Base-by-base conservation (phyloP, 2,113 vertebrate genomes). In the Brachypodius melanocephalos region DNA sequence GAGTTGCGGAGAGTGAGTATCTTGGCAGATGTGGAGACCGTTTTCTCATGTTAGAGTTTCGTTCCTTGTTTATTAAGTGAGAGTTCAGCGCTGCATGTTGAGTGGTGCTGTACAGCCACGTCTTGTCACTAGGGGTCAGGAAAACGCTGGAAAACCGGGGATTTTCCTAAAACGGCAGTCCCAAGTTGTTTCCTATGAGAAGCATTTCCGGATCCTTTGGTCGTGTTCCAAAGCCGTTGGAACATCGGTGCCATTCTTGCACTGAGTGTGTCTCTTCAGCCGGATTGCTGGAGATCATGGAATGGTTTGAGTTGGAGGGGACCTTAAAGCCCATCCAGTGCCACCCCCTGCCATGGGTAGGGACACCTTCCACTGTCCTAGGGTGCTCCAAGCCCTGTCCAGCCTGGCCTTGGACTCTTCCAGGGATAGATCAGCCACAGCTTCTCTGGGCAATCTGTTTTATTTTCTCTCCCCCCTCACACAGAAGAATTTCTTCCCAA, bases 61-160 rank as follows among this genome's bases (percentile, higher is more conserved):
- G 31, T 36, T 74, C 67, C 34, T 32, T 19, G 58, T 76, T 88
- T 65, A 15, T 17, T 22, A 5, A 0, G 63, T 48, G 8, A 38
- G 66, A 11, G 31, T 6, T 66, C 14, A 28, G 88, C 1, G 0
- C 75, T 1, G 49, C 78, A 3, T 24, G 45, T 42, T 9, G 13
- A 90, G 81, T 3, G 1, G 36, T 48, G 87, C 63, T 95, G 95
- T 73, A 87, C 51, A 61, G 52, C 52, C 71, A 1, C 1, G 1
- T 89, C 55, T 73, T 68, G 91, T 94, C 97, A 95, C 96, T 95
- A 97, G 97, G 77, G 93, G 97, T 97, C 97, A 97, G 94, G 89
- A 46, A 90, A 92, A 91, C 4, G 74, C 95, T 94, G 89, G 45
- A 55, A 68, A 96, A 91, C 0, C 2, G 22, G 43, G 65, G 32